Evolutionary conservation across 2,113 vertebrate genomes (phyloP), one percentile per base, ranked within the genome.

Genomic region (Gorsachius goisagi): DNA sequence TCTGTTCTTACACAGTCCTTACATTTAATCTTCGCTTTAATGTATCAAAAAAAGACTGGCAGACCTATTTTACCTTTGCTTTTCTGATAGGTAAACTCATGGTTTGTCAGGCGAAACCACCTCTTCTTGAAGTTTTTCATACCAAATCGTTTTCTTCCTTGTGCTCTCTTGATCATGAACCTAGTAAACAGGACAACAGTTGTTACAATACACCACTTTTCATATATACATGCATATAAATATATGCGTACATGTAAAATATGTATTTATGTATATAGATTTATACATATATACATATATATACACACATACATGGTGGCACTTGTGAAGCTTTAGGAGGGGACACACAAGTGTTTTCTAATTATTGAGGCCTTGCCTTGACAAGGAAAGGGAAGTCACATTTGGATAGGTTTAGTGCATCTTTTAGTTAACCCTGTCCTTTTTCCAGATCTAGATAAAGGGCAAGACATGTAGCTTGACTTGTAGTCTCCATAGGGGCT

Each of bases 61-160:
- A 94, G 96, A 95, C 41, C 79, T 88, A 90, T 26, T 60, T 95
- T 98, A 99, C 99, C 99, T 99, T 99, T 99, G 69, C 98, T 99
- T 98, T 98, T 99, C 96, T 99, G 99, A 96, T 99, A 99, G 45
- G 99, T 99, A 87, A 99, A 99, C 94, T 99, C 99, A 11, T 99
- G 99, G 95, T 99, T 99, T 56, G 99, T 99, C 91, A 99, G 98
- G 56, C 99, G 99, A 97, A 99, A 99, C 99, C 99, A 99, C 85
- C 99, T 98, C 95, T 99, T 99, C 98, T 99, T 99, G 96, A 99
- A 99, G 96, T 99, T 99, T 97, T 99, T 99, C 98, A 99, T 99
- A 44, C 99, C 99, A 79, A 99, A 99, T 19, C 99, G 98, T 75
- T 99, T 99, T 76, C 99, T 99, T 59, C 99, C 99, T 89, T 99